Conservation (phyloP, 2,888 invertebrate genomes). For the Amblyjoppa fuscipennis region DNA sequence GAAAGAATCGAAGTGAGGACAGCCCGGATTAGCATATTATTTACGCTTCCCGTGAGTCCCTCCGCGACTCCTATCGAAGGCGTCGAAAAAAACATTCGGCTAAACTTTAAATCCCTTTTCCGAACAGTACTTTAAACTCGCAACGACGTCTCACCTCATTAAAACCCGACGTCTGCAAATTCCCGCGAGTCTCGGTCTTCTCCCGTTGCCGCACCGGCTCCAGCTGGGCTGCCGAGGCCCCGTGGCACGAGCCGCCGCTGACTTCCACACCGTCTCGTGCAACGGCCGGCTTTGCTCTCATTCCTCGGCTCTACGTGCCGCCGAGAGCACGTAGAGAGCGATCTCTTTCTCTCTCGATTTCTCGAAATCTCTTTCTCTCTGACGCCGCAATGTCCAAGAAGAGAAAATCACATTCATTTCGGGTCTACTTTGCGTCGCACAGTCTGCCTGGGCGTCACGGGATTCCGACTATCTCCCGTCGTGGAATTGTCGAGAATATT, state of each 20-base stretch:
- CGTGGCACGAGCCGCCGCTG: constrained; percentile 21
- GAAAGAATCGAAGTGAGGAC: constrained; percentile 72
- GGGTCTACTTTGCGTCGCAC: constrained; percentile 72
- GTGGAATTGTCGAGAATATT: constrained; percentile 24
- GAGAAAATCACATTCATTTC: constrained; percentile 76
- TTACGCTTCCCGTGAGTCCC: constrained; percentile 75
- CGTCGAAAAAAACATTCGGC: constrained; percentile 62
- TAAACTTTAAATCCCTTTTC: constrained; percentile 83
- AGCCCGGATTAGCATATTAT: constrained; percentile 84
- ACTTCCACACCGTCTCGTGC: constrained; percentile 1
- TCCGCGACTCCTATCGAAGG: constrained; percentile 54
- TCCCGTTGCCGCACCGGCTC: constrained; percentile 19
- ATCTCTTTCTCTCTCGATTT: constrained; percentile 20
- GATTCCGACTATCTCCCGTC: constrained; percentile 11
- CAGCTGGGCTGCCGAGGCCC: constrained; percentile 5
- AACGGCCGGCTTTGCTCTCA: constrained; percentile 26
- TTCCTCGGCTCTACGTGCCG: constrained; percentile 25
- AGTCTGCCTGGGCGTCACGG: constrained; percentile 21
- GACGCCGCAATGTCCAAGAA: constrained; percentile 58
- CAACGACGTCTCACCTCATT: constrained; percentile 78
- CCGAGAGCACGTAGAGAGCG: constrained; percentile 61
- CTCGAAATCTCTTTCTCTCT: constrained; percentile 28
- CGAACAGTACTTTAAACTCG: constrained; percentile 77
- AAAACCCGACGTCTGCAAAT: constrained; percentile 73
- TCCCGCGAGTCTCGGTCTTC: constrained; percentile 49